Evolutionary conservation across 2,888 invertebrate genomes (phyloP).

Genomic region (Heliconius erato): DNA sequence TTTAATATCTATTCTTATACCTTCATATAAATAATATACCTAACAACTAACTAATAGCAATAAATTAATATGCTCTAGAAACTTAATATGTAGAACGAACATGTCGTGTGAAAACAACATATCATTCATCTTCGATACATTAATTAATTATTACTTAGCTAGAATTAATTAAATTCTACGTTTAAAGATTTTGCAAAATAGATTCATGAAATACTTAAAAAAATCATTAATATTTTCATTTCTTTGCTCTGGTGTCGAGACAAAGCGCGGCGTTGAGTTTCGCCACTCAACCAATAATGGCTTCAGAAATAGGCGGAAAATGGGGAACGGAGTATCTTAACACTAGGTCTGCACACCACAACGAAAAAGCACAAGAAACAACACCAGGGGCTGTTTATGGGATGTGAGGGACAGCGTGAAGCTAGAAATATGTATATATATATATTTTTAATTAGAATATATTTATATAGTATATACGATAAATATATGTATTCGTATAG

Average conservation of each 20-base stretch:
- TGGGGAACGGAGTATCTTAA: neutral
- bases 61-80: neutral
- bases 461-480: no score
- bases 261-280: neutral
- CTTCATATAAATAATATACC: no score
- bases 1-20: neutral
- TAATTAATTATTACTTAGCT: neutral
- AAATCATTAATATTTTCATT: neutral
- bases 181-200: neutral
- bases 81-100: neutral
- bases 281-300: neutral
- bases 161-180: neutral
- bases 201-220: neutral
- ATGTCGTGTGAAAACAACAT: neutral
- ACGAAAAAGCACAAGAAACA: no score
- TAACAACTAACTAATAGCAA: neutral
- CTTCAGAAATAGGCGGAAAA: neutral
- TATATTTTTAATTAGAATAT: no score
- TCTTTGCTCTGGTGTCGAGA: neutral
- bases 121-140: conserved; percentile 5
- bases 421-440: neutral
- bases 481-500: no score
- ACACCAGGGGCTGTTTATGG: neutral
- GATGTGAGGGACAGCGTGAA: neutral
- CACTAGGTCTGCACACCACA: neutral